A percentile compares a stretch with the other conserved stretches of the same genome.
These are phyloP conservation scores for Anguilla rostrata DNA, from an alignment of 2,113 vertebrate genomes.

Conservation along the genomic window DNA sequence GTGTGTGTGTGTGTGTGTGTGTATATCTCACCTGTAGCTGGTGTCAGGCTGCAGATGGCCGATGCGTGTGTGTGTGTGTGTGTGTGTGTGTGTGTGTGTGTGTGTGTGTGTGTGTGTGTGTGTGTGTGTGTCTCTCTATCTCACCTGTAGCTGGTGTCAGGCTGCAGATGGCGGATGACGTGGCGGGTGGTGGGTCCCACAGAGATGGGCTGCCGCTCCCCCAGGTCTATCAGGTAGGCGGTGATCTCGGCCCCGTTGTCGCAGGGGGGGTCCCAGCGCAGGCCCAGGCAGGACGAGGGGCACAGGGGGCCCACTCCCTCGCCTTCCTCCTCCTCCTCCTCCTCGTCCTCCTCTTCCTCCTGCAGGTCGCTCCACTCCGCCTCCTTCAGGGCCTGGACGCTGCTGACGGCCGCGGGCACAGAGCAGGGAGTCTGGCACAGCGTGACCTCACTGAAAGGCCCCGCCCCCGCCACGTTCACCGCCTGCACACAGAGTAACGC, in stretches of 20 bases:
- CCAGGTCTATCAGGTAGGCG: constrained; percentile 91
- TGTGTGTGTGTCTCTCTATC: too few species aligned
- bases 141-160: constrained; percentile 96
- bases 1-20: neutral
- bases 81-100: neutral
- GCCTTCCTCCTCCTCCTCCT: constrained; percentile 50
- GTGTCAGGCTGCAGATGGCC: too few species aligned
- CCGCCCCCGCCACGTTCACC: constrained; percentile 82
- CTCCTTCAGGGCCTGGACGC: constrained; percentile 79
- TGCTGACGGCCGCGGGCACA: constrained; percentile 85
- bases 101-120: neutral
- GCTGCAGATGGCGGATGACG: constrained; percentile 86
- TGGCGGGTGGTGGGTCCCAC: constrained; percentile 81
- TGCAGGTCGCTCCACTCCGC: constrained; percentile 64
- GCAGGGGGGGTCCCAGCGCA: constrained; percentile 87
- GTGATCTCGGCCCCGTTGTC: constrained; percentile 91
- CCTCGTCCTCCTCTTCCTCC: constrained; percentile 39
- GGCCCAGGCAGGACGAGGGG: constrained; percentile 88
- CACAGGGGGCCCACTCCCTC: constrained; percentile 54
- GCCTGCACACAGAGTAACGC: constrained; percentile 62
- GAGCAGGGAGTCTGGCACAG: constrained; percentile 88
- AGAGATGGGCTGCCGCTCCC: constrained; percentile 84
- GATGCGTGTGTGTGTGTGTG: neutral
- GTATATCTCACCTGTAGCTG: neutral
- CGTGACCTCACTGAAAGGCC: constrained; percentile 87